phyloP scores from a whole-genome alignment of 2,888 invertebrate genomes.

The Chloroclysta siterata region DNA sequence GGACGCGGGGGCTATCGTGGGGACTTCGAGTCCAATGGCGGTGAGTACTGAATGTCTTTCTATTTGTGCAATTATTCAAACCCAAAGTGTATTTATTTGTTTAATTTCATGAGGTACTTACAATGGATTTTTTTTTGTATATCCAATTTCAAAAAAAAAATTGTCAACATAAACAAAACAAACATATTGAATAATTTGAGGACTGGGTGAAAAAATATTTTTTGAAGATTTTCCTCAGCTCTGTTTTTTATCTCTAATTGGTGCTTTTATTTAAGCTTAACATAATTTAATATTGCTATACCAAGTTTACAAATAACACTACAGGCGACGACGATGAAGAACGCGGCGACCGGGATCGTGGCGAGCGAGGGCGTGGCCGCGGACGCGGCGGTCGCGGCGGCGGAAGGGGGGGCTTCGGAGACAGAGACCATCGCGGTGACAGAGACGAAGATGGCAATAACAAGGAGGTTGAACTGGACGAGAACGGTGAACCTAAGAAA shows the following conservation, averaged over 20 bases:
- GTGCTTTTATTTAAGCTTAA: no score
- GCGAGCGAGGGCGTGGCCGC: constrained; percentile 55
- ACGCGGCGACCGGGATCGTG: constrained; percentile 55
- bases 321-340: constrained; percentile 46
- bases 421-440: constrained; percentile 48
- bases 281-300: no score
- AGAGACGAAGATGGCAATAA: constrained; percentile 47
- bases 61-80: neutral
- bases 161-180: no score
- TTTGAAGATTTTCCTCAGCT: no score
- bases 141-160: no score
- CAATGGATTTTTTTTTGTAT: no score
- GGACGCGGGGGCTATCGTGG: constrained; percentile 60
- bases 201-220: no score
- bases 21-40: constrained; percentile 61
- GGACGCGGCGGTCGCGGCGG: constrained; percentile 56
- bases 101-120: no score
- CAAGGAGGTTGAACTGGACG: constrained; percentile 52
- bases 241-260: no score
- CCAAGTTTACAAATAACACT: neutral
- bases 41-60: constrained; percentile 32
- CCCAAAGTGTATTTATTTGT: neutral
- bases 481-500: constrained; percentile 70
- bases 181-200: no score
- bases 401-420: constrained; percentile 49